A percentile compares a stretch with the other conserved stretches of the same genome.
phyloP scores from a whole-genome alignment of 2,113 vertebrate species.

The human (Homo sapiens) region GRCh38 chr22:18836001-18836500 shows the following conservation, averaged over 20 bases:
- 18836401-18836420: conserved; percentile 22
- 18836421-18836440: not conserved
- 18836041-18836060: conserved; percentile 50
- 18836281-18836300: conserved; percentile 69
- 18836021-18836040: conserved; percentile 42
- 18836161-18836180: conserved; percentile 23
- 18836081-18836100: conserved; percentile 47
- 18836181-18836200: conserved; percentile 59
- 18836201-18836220: conserved; percentile 62
- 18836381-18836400: conserved; percentile 30
- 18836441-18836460: not conserved
- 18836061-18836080: conserved; percentile 39
- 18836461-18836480: not conserved
- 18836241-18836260: conserved; percentile 40
- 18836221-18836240: conserved; percentile 43
- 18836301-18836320: conserved; percentile 65
- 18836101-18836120: conserved; percentile 24
- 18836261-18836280: conserved; percentile 66
- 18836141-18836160: conserved; percentile 55
- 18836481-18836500: not conserved
- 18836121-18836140: conserved; percentile 53
- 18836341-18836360: conserved; percentile 51
- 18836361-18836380: conserved; percentile 64
- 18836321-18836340: conserved; percentile 70
- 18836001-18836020: conserved; percentile 36